Evolutionary conservation across 2,113 vertebrate species (phyloP), one percentile per base, ranked within the genome.

Genomic region (Gorsachius goisagi): DNA sequence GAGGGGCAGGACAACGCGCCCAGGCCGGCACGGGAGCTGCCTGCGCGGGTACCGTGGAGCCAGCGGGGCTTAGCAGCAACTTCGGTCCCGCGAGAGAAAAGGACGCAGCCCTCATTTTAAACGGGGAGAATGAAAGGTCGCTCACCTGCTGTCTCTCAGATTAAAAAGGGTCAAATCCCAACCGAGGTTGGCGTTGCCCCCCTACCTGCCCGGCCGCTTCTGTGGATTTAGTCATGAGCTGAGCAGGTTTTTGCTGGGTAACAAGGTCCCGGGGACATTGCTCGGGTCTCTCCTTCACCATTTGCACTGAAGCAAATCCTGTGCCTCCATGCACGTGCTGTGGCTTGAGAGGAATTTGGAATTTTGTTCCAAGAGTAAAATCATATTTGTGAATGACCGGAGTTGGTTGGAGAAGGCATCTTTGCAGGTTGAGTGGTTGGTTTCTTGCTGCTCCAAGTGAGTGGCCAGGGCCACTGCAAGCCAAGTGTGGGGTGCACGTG

Each of bases 1-100:
- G 93, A 97, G 90, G 82, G 94, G 96, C 97, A 98, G 95, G 94
- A 97, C 96, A 72, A n/a, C 28, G 35, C 0, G 11, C 84, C 45
- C 1, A 0, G 85, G 47, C 92, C 4, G 21, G 53, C 35, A 41
- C 88, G 73, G 97, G 97, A 97, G 88, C 96, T 94, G 98, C 96
- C 95, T 84, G 49, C 37, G 13, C 15, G 69, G 73, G 67, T 71
- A 49, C 11, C 2, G 0, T 33, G 68, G 59, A 52, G 75, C 17
- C 67, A 55, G 56, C 6, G 6, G 80, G 35, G 60, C 32, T 82
- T 58, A 72, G 69, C 10, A 4, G 39, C 5, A 8, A 20, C 50
- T 37, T 74, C 6, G 4, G 30, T 27, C 45, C 28, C 11, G 52
- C 7, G 20, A 12, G 44, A 83, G 77, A 35, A 73, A 33, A 33